phyloP scores from a whole-genome alignment of 37 sponge, comb jelly and placozoan genomes.

The Eunapius fragilis region DNA sequence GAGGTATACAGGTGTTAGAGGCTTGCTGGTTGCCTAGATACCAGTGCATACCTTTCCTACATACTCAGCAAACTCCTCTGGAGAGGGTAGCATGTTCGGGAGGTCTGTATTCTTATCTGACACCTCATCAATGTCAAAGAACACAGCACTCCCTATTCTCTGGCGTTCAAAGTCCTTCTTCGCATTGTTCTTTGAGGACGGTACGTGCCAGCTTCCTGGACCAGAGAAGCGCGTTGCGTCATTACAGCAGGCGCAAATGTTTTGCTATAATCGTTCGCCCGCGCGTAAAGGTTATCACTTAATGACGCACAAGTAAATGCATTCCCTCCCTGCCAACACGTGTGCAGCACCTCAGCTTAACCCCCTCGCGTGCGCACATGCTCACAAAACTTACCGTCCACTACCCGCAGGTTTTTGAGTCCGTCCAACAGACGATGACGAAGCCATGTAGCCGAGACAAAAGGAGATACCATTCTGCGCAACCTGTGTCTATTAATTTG shows the following conservation, averaged over 20 bases:
- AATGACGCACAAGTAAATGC: too few relatives aligned
- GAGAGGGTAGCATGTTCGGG: conserved; percentile 75
- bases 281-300: too few relatives aligned
- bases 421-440: conserved; percentile 39
- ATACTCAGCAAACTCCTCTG: conserved; percentile 44
- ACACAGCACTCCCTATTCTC: conserved; percentile 57
- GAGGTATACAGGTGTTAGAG: too few relatives aligned
- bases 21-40: too few relatives aligned
- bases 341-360: too few relatives aligned
- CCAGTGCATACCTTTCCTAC: conserved; percentile 74
- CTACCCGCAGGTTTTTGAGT: conserved; percentile 37
- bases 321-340: too few relatives aligned
- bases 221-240: not conserved
- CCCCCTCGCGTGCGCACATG: conserved; percentile 1
- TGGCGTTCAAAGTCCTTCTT: conserved; percentile 20
- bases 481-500: too few relatives aligned
- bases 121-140: conserved; percentile 68
- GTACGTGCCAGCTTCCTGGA: too few relatives aligned
- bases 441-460: conserved; percentile 53
- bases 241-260: not conserved
- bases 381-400: conserved; percentile 56
- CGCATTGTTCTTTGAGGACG: conserved; percentile 16
- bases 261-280: too few relatives aligned
- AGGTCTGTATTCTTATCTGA: conserved; percentile 42
- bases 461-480: conserved; percentile 38